Percentiles rank a stretch among this genome's conserved stretches.
phyloP scores from a whole-genome alignment of 2,113 vertebrate genomes.

The Plectropomus leopardus region DNA sequence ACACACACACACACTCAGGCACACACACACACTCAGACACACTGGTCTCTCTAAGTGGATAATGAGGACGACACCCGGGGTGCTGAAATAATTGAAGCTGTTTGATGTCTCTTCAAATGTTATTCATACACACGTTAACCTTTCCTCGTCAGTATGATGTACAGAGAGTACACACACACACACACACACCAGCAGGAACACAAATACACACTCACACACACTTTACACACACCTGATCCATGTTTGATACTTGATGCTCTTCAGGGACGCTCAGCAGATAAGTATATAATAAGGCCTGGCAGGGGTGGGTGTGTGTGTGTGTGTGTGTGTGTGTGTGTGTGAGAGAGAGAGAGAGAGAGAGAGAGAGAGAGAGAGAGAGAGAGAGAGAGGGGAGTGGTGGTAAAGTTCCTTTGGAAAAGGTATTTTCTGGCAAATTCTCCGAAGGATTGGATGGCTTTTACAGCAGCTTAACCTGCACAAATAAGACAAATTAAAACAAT shows the following conservation, averaged over 20 bases:
- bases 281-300: background rate
- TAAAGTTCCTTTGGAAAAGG: too few species aligned
- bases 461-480: too few species aligned
- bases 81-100: conserved; percentile 72
- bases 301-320: conserved; percentile 1
- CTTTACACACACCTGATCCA: background rate
- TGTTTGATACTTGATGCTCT: conserved; percentile 1
- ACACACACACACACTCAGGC: too few species aligned
- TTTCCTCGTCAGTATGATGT: conserved; percentile 5
- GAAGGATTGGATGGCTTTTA: too few species aligned
- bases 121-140: conserved; percentile 19
- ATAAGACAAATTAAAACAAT: too few species aligned
- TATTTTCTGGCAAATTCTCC: too few species aligned
- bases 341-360: too few species aligned
- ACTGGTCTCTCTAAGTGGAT: conserved; percentile 44
- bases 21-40: background rate
- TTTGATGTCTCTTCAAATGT: conserved; percentile 63
- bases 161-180: background rate
- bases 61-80: conserved; percentile 59
- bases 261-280: background rate
- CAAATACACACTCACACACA: background rate
- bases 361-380: too few species aligned
- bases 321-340: background rate
- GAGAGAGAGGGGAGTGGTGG: too few species aligned
- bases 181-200: background rate